Evolutionary conservation across 1,140 invertebrate species (phyloP).

Genomic region (Saxidomus purpurata): DNA sequence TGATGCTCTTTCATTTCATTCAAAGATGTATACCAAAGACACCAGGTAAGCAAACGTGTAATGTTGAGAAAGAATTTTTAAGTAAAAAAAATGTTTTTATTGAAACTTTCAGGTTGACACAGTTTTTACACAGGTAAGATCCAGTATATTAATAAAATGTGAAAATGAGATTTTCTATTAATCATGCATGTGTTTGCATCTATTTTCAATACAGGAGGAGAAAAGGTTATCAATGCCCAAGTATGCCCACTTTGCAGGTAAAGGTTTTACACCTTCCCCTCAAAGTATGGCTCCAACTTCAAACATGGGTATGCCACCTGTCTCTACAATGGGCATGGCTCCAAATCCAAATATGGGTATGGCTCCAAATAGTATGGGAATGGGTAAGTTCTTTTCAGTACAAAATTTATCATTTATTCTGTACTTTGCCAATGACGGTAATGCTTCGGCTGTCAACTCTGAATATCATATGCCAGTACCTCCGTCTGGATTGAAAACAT

Average conservation of each 20-base stretch:
- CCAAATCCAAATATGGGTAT: conserved; percentile 37
- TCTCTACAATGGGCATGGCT: conserved; percentile 23
- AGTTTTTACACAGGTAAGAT: conserved; percentile 39
- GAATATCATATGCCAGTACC: too few species aligned
- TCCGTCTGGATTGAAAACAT: too few species aligned
- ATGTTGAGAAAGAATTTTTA: too few species aligned
- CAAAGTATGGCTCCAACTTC: conserved; percentile 43
- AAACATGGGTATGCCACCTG: background rate
- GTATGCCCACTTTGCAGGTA: conserved; percentile 87
- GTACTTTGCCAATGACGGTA: too few species aligned
- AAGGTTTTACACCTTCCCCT: conserved; percentile 24
- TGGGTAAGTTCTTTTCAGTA: conserved; percentile 46
- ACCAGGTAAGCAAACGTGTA: too few species aligned
- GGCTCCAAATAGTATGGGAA: conserved; percentile 51
- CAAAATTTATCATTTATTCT: too few species aligned
- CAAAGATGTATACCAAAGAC: too few species aligned
- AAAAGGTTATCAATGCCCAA: conserved; percentile 92
- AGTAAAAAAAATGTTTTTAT: too few species aligned
- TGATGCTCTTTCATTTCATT: too few species aligned
- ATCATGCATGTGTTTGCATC: conserved; percentile 7
- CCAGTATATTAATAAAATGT: background rate
- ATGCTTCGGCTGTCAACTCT: too few species aligned
- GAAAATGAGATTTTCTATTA: background rate
- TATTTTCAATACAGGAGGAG: conserved; percentile 90
- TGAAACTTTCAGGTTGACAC: background rate